Base-by-base conservation (phyloP, 2,888 invertebrate genomes). In the Notodonta dromedarius region DNA sequence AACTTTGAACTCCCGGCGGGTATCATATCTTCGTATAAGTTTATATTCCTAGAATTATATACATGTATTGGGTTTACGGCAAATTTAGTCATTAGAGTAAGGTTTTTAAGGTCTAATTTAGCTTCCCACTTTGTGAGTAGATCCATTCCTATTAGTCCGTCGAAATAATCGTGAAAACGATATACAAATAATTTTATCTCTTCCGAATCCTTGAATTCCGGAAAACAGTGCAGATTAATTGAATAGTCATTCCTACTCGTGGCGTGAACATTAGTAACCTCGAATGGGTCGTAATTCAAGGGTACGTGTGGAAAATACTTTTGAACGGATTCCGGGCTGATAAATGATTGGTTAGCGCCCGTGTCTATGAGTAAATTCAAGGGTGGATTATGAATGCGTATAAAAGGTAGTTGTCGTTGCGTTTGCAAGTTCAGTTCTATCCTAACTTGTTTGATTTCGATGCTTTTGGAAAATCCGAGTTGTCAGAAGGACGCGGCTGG, bases 171-270 rank as follows among this genome's bases (percentile, higher is more conserved):
- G n/a, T 70, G 69, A 59, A 69, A 70, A 5, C 56, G 50, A 42
- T 68, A 79, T 0, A 77, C 51, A 39, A 63, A 79, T 3, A 77
- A 57, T 2, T 50, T 76, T 0, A 77, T 60, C 14, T 64, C 12
- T 9, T 48, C 57, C 7, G 12, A 2, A 1, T 72, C 71, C 4
- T 61, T 63, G 44, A 76, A 64, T 51, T 74, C 69, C 0, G 12
- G 5, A 53, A 77, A 73, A 56, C 57, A 50, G 0, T 69, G 79
- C 46, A 79, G 4, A 0, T 67, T 74, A n/a, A 79, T 71, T 0
- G 77, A 77, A 63, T 73, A 67, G 4, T 77, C 57, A 24, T 61
- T 69, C 7, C 63, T 14, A 14, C 50, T 59, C 0, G 62, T 61
- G 1, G 59, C 65, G 32, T 66, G 68, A 0, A 66, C 56, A 42